Conservation (phyloP, 2,113 vertebrate genomes). For the Marmota monax region DNA sequence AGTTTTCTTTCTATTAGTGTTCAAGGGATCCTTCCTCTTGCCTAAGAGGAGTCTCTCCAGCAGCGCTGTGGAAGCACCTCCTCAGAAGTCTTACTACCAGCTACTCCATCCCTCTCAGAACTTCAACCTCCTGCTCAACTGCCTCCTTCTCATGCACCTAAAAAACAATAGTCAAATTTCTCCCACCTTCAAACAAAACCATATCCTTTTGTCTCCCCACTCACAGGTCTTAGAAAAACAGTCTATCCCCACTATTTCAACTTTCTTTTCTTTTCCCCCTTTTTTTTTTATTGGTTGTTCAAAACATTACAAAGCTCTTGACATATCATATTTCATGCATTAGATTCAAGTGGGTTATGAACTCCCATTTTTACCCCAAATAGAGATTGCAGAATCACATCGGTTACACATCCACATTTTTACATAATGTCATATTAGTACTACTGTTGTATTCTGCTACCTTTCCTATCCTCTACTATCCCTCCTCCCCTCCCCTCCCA, state of each 20-base stretch:
- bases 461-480: too few relatives aligned
- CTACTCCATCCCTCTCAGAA: neutral
- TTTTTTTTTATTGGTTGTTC: too few relatives aligned
- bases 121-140: neutral
- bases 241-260: neutral
- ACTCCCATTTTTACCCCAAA: too few relatives aligned
- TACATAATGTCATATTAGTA: too few relatives aligned
- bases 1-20: neutral
- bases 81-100: neutral
- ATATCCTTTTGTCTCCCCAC: neutral
- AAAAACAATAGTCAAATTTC: neutral
- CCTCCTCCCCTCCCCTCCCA: too few relatives aligned
- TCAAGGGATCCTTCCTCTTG: neutral
- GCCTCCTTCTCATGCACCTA: neutral
- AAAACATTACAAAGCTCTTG: too few relatives aligned
- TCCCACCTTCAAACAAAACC: neutral
- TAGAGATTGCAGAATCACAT: too few relatives aligned
- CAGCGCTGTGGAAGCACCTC: neutral
- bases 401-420: too few relatives aligned
- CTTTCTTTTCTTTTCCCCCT: neutral
- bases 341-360: too few relatives aligned
- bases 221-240: neutral
- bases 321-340: too few relatives aligned
- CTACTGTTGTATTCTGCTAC: too few relatives aligned
- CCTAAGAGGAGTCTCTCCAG: neutral